Conservation (phyloP, 2,888 invertebrate species). For the Cybosia mesomella region DNA sequence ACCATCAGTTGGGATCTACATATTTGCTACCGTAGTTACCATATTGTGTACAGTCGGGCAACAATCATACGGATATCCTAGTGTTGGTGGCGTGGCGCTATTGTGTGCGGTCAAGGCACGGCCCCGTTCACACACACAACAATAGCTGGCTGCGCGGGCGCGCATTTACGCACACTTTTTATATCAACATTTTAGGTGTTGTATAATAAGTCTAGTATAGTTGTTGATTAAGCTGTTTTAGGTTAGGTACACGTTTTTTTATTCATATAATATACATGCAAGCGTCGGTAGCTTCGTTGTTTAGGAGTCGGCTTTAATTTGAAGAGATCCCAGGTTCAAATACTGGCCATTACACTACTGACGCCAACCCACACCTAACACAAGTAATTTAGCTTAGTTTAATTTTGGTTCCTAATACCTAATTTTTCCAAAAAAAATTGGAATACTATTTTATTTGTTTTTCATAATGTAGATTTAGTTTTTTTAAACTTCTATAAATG, state of each 20-base stretch:
- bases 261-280: background rate
- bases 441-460: too few species aligned
- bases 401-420: too few species aligned
- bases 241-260: background rate
- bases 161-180: slow-evolving; percentile 11
- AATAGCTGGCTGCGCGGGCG: slow-evolving; percentile 19
- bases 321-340: too few species aligned
- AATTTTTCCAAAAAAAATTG: too few species aligned
- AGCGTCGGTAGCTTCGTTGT: too few species aligned
- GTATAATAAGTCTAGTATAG: background rate
- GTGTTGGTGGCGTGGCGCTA: slow-evolving; percentile 35
- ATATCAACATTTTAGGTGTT: slow-evolving; percentile 11
- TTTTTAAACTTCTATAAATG: too few species aligned
- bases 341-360: too few species aligned
- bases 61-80: slow-evolving; percentile 53
- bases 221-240: background rate
- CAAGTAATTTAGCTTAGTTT: too few species aligned
- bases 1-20: too few species aligned
- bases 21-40: background rate
- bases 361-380: too few species aligned
- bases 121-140: slow-evolving; percentile 64
- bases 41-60: background rate
- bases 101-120: slow-evolving; percentile 66
- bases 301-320: too few species aligned
- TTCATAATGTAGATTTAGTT: too few species aligned